Percentiles rank a stretch among this genome's conserved stretches.
These are phyloP conservation scores for Pristionchus exspectatus DNA, from an alignment of 2,888 invertebrate species.

Conservation along the genomic window DNA sequence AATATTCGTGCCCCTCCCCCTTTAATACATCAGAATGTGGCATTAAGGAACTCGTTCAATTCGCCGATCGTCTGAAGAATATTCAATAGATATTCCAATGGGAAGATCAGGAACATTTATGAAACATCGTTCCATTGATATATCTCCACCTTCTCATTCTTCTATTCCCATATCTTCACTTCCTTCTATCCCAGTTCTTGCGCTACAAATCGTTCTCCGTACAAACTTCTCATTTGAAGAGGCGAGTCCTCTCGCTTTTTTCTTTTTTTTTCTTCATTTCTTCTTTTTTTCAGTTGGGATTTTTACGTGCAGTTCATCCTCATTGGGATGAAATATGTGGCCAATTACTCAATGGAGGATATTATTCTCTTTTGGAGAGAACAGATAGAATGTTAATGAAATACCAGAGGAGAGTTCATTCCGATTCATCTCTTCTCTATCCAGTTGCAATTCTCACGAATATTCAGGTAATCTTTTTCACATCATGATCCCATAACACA, in stretches of 20 bases:
- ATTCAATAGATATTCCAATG: not conserved
- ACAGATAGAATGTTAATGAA: conserved; percentile 69
- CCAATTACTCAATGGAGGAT: conserved; percentile 74
- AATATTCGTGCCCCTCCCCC: too few relatives aligned
- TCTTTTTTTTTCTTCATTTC: not conserved
- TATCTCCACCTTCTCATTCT: too few relatives aligned
- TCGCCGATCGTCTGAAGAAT: not conserved
- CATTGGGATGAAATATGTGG: conserved; percentile 78
- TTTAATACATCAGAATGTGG: not conserved
- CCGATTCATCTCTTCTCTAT: conserved; percentile 66
- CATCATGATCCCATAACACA: too few relatives aligned
- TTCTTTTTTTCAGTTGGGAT: conserved; percentile 62
- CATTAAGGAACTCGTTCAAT: not conserved
- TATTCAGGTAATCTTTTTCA: conserved; percentile 56
- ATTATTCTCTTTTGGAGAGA: conserved; percentile 72
- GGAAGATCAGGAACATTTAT: conserved; percentile 45
- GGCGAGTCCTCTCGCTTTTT: conserved; percentile 20
- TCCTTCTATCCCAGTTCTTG: conserved; percentile 62
- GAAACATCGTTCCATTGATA: not conserved
- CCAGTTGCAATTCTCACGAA: conserved; percentile 73
- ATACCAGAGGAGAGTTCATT: conserved; percentile 64
- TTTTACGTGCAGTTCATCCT: conserved; percentile 74
- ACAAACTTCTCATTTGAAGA: conserved; percentile 69
- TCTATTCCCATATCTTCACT: not conserved
- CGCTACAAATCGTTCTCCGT: conserved; percentile 69